Base-by-base conservation (phyloP, 2,888 invertebrate species). In the Latrodectus hesperus region DNA sequence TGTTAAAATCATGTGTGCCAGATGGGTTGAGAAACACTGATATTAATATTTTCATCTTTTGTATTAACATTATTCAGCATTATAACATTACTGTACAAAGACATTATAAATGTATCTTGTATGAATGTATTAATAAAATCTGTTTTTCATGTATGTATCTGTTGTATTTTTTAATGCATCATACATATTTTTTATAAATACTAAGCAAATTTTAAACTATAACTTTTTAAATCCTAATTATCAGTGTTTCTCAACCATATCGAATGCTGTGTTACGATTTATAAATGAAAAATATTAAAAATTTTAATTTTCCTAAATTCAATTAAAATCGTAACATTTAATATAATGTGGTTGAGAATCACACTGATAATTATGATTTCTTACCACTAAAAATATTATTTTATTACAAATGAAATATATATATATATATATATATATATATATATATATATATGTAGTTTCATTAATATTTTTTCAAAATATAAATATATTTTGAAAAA, bases 1-100 rank as follows among this genome's bases (percentile, higher is more conserved):
- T 38, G 38, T 38, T 38, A 6, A 38, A 38, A 4, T 38, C 38
- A 38, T 38, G 38, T 38, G 6, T 38, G 38, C 38, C 38, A 38
- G 38, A 38, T n/a, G 60, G 74, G 74, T 82, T 82, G 74, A 82
- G 81, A 82, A 82, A 82, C 81, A 82, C 81, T 74, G 68, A 67
- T 22, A 49, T 55, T 79, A 10, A 74, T 60, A 60, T 60, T 16
- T 16, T 6, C 60, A 60, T 38, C 60, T 60, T 12, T 60, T 60
- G n/a, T 60, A 60, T 16, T 10, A 60, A 60, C 38, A 38, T 38
- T 6, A 38, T 38, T 38, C 38, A 5, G 60, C 60, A 60, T 60
- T 38, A 38, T 38, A 38, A 38, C 38, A 38, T 38, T 38, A n/a
- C n/a, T 60, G 12, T 60, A 16, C n/a, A 60, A 60, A 60, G 12